phyloP scores from a whole-genome alignment of 2,888 invertebrate genomes.

The Sicus ferrugineus region DNA sequence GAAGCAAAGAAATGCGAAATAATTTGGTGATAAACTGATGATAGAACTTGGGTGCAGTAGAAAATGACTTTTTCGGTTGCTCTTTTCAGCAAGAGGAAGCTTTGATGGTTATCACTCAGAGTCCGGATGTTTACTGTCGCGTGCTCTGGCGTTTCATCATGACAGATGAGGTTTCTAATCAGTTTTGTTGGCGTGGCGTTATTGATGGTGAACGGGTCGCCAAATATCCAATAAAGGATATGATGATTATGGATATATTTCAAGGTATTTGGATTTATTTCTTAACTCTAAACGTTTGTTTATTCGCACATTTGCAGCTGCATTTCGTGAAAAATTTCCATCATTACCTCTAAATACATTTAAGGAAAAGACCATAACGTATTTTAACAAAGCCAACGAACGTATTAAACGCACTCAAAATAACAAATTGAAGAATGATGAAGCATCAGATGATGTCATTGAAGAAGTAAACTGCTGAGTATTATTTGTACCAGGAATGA shows the following conservation, averaged over 20 bases:
- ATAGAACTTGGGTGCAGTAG: too few relatives aligned
- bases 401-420: slow-evolving; percentile 35
- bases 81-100: slow-evolving; percentile 36
- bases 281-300: background rate
- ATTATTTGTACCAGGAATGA: background rate
- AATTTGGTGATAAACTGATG: slow-evolving; percentile 35
- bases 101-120: slow-evolving; percentile 32
- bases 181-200: slow-evolving; percentile 40
- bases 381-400: slow-evolving; percentile 37
- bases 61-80: background rate
- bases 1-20: slow-evolving; percentile 40
- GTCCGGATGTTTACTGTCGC: slow-evolving; percentile 36
- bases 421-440: slow-evolving; percentile 11
- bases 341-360: slow-evolving; percentile 30
- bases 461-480: slow-evolving; percentile 32
- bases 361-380: slow-evolving; percentile 37
- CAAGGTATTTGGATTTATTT: slow-evolving; percentile 32
- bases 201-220: slow-evolving; percentile 33
- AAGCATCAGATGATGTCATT: slow-evolving; percentile 28
- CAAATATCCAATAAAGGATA: slow-evolving; percentile 39
- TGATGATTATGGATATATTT: slow-evolving; percentile 38
- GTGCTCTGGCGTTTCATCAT: slow-evolving; percentile 38
- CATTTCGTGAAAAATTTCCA: slow-evolving; percentile 39
- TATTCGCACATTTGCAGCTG: slow-evolving; percentile 27
- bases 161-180: slow-evolving; percentile 38